Percentiles rank a stretch among this genome's conserved stretches.
These are phyloP conservation scores for Dinomys branickii DNA, from an alignment of 2,113 vertebrate genomes.

Conservation along the genomic window DNA sequence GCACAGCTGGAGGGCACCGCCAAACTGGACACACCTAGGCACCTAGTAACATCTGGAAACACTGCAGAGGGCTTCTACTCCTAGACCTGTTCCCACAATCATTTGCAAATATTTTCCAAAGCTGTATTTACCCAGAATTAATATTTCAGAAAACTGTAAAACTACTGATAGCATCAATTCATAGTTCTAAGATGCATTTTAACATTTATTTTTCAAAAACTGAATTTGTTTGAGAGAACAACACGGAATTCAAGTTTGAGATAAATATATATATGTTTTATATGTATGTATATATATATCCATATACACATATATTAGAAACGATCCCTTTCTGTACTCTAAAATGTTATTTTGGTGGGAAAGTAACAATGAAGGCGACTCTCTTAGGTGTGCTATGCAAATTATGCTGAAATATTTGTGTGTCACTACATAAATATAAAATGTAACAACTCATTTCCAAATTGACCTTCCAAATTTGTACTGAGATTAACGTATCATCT, in stretches of 20 bases:
- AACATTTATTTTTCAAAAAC: background rate
- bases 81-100: background rate
- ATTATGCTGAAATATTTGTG: background rate
- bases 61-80: background rate
- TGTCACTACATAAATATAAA: background rate
- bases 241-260: background rate
- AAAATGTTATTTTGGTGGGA: slow-evolving; percentile 10
- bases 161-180: background rate
- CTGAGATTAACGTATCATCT: slow-evolving; percentile 81
- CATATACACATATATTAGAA: background rate
- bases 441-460: slow-evolving; percentile 41
- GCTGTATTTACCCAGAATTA: background rate
- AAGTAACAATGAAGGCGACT: slow-evolving; percentile 20
- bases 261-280: background rate
- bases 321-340: background rate
- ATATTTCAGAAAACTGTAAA: slow-evolving; percentile 36
- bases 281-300: background rate
- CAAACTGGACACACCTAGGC: background rate
- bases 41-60: background rate
- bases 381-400: slow-evolving; percentile 29
- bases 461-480: background rate
- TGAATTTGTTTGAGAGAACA: background rate
- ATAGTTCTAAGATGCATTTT: background rate
- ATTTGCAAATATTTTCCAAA: background rate
- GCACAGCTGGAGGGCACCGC: background rate